Conservation (phyloP, 2,888 invertebrate genomes). For the Trachelus stipa region DNA sequence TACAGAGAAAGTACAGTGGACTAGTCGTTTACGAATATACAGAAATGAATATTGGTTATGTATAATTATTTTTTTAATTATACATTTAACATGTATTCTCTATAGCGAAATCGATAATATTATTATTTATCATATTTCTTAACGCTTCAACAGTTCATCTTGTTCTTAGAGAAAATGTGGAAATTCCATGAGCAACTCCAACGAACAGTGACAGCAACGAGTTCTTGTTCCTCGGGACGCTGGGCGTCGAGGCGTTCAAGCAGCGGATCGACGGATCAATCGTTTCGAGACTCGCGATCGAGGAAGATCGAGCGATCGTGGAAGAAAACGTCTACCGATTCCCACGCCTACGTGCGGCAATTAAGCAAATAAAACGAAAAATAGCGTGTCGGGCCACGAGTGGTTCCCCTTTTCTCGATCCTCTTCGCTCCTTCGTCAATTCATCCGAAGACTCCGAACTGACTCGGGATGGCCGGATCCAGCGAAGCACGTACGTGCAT, state of each 20-base stretch:
- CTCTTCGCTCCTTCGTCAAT: not conserved
- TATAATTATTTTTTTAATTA: not conserved
- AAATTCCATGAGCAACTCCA: not conserved
- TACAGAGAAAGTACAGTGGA: not conserved
- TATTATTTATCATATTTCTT: too few relatives aligned
- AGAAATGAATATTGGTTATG: not conserved
- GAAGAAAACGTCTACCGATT: constrained; percentile 8
- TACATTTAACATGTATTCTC: too few relatives aligned
- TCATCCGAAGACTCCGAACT: not conserved
- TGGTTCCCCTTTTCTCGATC: constrained; percentile 5
- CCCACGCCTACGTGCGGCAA: constrained; percentile 14
- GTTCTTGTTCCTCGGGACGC: not conserved
- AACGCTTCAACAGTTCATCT: too few relatives aligned
- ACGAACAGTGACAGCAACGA: not conserved
- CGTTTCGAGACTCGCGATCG: constrained; percentile 4
- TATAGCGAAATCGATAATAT: too few relatives aligned
- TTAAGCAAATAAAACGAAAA: constrained; percentile 12
- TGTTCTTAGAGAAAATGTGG: not conserved
- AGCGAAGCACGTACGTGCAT: not conserved
- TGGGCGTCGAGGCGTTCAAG: not conserved
- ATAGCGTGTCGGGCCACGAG: constrained; percentile 5
- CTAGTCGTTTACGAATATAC: not conserved
- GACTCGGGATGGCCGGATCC: not conserved
- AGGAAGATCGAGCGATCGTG: constrained; percentile 3
- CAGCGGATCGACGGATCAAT: constrained; percentile 3